Conservation (phyloP, 2,888 invertebrate species). For the Sarcophaga subvicina region DNA sequence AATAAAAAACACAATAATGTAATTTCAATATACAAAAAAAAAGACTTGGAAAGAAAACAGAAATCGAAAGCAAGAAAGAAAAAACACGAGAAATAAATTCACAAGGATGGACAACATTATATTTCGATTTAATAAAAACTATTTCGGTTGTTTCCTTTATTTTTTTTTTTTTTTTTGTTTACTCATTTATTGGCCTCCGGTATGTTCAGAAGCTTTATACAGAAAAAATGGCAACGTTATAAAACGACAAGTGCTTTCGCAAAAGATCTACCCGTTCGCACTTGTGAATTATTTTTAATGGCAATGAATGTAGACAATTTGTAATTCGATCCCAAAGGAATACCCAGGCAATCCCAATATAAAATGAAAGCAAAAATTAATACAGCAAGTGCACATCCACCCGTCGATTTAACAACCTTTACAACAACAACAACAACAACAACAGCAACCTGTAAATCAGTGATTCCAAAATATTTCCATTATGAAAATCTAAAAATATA, state of each 20-base stretch:
- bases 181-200: neutral
- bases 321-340: slow-evolving; percentile 77
- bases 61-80: neutral
- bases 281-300: slow-evolving; percentile 59
- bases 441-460: slow-evolving; percentile 55
- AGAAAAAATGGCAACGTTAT: slow-evolving; percentile 30
- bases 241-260: slow-evolving; percentile 61
- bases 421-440: slow-evolving; percentile 57
- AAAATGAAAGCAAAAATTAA: slow-evolving; percentile 79
- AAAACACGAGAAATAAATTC: slow-evolving; percentile 11
- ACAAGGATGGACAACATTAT: slow-evolving; percentile 73
- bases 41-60: neutral
- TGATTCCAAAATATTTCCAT: slow-evolving; percentile 30
- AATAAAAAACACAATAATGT: slow-evolving; percentile 75
- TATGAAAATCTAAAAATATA: neutral
- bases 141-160: slow-evolving; percentile 47
- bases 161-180: slow-evolving; percentile 26
- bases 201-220: neutral
- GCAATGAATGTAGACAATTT: slow-evolving; percentile 70
- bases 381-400: slow-evolving; percentile 80
- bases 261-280: slow-evolving; percentile 39
- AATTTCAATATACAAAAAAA: slow-evolving; percentile 74
- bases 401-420: slow-evolving; percentile 80
- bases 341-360: slow-evolving; percentile 77
- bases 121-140: slow-evolving; percentile 77